A percentile compares a stretch with the other conserved stretches of the same genome.
Conservation (phyloP, 2,113 vertebrate genomes). For the Macrotis lagotis region DNA sequence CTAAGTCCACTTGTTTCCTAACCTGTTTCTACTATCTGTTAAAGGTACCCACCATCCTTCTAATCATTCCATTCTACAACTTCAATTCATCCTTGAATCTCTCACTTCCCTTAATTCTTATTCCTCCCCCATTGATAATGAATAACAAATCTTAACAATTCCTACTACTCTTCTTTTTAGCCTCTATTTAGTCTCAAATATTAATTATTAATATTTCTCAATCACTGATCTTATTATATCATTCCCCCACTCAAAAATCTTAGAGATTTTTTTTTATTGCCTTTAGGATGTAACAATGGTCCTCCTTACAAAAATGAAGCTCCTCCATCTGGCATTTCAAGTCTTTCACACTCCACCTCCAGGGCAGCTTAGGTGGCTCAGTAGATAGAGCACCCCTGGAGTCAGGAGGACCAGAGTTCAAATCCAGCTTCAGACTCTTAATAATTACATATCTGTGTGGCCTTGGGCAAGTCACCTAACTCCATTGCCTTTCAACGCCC, state of each 20-base stretch:
- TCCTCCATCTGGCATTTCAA: neutral
- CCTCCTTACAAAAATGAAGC: too few relatives aligned
- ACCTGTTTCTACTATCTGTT: neutral
- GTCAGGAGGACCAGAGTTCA: too few relatives aligned
- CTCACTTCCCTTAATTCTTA: neutral
- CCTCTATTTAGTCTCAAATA: neutral
- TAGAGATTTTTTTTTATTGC: too few relatives aligned
- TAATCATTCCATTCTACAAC: neutral
- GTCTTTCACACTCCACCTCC: neutral
- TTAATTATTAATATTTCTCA: neutral
- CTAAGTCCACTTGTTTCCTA: neutral
- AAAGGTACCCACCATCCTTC: neutral
- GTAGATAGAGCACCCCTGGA: too few relatives aligned
- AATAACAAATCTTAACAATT: neutral
- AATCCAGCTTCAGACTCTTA: too few relatives aligned
- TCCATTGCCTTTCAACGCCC: too few relatives aligned
- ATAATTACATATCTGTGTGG: too few relatives aligned
- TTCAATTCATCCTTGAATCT: neutral
- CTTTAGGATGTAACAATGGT: too few relatives aligned
- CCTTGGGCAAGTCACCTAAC: too few relatives aligned
- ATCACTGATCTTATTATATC: neutral
- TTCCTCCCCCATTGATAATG: neutral
- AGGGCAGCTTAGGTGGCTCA: too few relatives aligned
- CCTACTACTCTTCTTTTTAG: neutral
- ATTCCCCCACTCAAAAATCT: neutral